phyloP scores from a whole-genome alignment of 2,797 vertebrate genomes.

The Silurus aristotelis region DNA sequence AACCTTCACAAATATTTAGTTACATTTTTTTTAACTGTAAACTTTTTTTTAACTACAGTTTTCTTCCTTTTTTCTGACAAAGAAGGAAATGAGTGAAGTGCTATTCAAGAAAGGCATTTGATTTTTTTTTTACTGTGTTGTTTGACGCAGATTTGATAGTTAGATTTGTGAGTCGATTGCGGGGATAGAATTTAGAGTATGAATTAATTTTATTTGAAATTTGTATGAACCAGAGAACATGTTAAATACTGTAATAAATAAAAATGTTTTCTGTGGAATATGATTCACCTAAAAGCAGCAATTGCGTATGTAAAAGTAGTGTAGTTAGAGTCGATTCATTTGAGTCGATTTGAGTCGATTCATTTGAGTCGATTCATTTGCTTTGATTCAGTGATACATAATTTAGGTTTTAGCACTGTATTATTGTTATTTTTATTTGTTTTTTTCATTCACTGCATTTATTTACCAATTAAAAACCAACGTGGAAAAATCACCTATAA shows the following conservation, averaged over 20 bases:
- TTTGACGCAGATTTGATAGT: background rate
- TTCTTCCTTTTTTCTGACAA: background rate
- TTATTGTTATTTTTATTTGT: background rate
- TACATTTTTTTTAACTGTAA: background rate
- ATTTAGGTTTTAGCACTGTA: too few relatives aligned
- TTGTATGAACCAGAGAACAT: background rate
- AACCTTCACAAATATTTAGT: background rate
- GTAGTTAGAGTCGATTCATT: background rate
- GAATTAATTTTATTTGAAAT: background rate
- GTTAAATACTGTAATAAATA: background rate
- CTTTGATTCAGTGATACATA: too few relatives aligned
- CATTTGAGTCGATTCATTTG: background rate
- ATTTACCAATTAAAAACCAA: background rate
- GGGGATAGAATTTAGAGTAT: background rate
- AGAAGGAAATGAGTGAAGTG: background rate
- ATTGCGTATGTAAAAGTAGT: background rate
- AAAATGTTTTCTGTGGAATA: background rate
- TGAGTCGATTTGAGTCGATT: background rate
- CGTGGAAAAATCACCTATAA: background rate
- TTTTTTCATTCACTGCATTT: background rate
- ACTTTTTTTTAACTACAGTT: background rate
- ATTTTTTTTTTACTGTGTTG: too few relatives aligned
- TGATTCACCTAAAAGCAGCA: background rate
- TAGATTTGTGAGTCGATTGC: background rate
- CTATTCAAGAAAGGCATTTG: background rate